A percentile compares a stretch with the other conserved stretches of the same genome.
Conservation (phyloP, 2,113 vertebrate species). For the Pleuronectes platessa region DNA sequence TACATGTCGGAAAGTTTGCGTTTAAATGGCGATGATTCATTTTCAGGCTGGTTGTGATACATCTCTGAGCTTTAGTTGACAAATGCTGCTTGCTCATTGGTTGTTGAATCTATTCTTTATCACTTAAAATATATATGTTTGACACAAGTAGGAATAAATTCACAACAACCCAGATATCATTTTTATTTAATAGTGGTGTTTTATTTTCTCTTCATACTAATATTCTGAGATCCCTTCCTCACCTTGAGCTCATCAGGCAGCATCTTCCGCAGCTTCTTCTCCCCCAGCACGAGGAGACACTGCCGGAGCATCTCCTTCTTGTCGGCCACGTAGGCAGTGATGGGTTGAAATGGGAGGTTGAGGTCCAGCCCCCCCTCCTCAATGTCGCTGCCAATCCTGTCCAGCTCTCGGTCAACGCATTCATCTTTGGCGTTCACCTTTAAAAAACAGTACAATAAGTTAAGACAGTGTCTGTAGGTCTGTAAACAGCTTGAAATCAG, state of each 20-base stretch:
- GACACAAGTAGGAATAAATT: neutral
- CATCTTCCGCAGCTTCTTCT: slow-evolving; percentile 94
- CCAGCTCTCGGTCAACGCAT: slow-evolving; percentile 79
- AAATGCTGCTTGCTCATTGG: neutral
- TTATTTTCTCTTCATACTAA: neutral
- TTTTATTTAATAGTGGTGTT: neutral
- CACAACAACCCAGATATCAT: neutral
- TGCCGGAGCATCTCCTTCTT: slow-evolving; percentile 95
- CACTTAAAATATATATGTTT: neutral
- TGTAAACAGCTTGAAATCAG: too few species aligned
- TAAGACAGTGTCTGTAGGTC: neutral
- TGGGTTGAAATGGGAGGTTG: slow-evolving; percentile 88
- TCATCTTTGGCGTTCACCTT: slow-evolving; percentile 84
- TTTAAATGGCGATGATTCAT: neutral
- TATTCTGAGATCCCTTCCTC: neutral
- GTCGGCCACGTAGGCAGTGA: slow-evolving; percentile 90
- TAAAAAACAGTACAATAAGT: neutral
- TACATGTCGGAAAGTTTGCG: neutral
- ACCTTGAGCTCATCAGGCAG: slow-evolving; percentile 96
- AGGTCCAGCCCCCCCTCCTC: slow-evolving; percentile 97
- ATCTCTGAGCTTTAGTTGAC: neutral
- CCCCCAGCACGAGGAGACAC: slow-evolving; percentile 92
- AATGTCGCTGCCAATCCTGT: slow-evolving; percentile 90
- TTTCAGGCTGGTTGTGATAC: neutral
- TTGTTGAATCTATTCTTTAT: neutral